A percentile compares a stretch with the other conserved stretches of the same genome.
These are phyloP conservation scores for Tauraco hartlaubi DNA, from an alignment of 2,797 vertebrate species.

Conservation along the genomic window DNA sequence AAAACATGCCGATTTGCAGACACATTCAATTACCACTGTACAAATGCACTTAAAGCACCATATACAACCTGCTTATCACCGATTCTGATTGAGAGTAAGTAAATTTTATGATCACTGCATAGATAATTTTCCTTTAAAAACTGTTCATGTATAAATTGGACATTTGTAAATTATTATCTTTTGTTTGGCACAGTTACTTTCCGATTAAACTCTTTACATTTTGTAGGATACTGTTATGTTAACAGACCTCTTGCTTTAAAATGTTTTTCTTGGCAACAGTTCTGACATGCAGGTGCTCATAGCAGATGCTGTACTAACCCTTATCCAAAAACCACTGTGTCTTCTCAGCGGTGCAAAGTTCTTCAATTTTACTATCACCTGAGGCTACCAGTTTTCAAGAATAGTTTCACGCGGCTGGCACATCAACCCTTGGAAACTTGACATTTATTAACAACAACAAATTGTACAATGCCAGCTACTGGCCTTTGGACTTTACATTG, in stretches of 20 bases:
- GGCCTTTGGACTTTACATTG: not conserved
- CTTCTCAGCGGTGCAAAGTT: not conserved
- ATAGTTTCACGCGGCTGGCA: not conserved
- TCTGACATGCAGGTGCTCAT: not conserved
- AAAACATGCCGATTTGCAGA: not conserved
- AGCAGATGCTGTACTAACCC: conserved; percentile 1
- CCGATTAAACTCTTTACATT: not conserved
- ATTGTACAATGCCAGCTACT: not conserved
- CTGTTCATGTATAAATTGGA: not conserved
- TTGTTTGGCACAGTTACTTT: not conserved
- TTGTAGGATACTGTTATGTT: not conserved
- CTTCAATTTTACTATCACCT: not conserved
- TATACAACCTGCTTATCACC: not conserved
- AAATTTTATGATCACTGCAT: not conserved
- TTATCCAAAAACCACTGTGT: not conserved
- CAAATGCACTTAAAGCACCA: not conserved
- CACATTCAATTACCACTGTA: not conserved
- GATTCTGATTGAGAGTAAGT: not conserved
- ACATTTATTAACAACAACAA: not conserved
- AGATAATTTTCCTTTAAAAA: not conserved
- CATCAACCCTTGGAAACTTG: not conserved
- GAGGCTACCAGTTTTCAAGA: not conserved
- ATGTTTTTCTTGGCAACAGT: not conserved
- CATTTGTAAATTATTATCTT: not conserved
- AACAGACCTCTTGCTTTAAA: not conserved